phyloP scores from a whole-genome alignment of 2,888 invertebrate species.

The Drosophila greeni region DNA sequence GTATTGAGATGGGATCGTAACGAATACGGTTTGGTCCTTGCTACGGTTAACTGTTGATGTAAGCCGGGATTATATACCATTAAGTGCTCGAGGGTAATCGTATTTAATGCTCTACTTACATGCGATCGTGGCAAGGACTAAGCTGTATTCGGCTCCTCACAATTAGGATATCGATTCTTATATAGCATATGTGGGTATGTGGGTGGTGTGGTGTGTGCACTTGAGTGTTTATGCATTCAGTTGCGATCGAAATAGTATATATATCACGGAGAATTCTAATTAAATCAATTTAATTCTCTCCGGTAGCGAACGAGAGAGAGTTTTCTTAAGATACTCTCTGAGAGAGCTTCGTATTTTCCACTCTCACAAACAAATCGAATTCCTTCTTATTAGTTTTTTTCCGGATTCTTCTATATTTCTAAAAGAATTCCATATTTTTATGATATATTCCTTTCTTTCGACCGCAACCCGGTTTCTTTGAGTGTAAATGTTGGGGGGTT shows the following conservation, averaged over 20 bases:
- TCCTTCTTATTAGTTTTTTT: too few relatives aligned
- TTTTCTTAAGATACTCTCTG: too few relatives aligned
- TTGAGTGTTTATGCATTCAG: conserved; percentile 11
- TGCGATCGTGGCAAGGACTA: conserved; percentile 77
- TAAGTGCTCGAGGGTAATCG: conserved; percentile 37
- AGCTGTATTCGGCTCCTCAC: conserved; percentile 77
- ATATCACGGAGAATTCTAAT: neutral
- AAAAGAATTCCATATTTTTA: neutral
- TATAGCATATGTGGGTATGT: conserved; percentile 9
- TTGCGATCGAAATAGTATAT: conserved; percentile 19
- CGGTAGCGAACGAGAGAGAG: too few relatives aligned
- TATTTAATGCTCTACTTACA: conserved; percentile 72
- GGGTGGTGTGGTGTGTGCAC: conserved; percentile 1
- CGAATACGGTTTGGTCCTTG: conserved; percentile 79
- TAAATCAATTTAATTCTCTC: too few relatives aligned
- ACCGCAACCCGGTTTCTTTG: conserved; percentile 4
- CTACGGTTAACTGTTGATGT: conserved; percentile 72
- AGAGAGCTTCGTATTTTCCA: too few relatives aligned
- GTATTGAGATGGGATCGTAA: conserved; percentile 61
- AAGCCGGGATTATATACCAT: conserved; percentile 63
- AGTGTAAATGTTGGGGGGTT: conserved; percentile 7
- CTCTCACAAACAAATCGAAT: too few relatives aligned
- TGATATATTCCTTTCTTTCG: neutral
- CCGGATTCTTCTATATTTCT: too few relatives aligned
- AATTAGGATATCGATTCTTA: conserved; percentile 22